phyloP scores from a whole-genome alignment of 2,113 vertebrate genomes.

The Pseudorectes ferrugineus region DNA sequence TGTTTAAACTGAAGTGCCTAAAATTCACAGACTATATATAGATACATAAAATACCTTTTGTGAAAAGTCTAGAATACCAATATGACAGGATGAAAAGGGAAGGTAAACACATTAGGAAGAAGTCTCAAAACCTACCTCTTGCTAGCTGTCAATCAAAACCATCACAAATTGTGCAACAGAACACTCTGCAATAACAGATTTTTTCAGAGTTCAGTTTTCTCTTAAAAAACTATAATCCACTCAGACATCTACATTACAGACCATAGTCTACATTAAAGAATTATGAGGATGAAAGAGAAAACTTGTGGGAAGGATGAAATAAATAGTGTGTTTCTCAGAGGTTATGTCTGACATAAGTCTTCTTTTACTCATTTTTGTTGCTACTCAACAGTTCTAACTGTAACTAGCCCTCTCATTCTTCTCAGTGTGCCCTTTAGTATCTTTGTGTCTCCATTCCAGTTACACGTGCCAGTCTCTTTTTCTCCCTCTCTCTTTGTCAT shows the following conservation, averaged over 20 bases:
- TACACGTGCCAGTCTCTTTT: not conserved
- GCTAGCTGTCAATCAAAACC: not conserved
- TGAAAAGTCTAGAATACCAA: not conserved
- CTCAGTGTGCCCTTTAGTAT: not conserved
- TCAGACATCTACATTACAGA: not conserved
- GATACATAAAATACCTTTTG: not conserved
- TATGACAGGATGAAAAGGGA: not conserved
- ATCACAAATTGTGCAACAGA: not conserved
- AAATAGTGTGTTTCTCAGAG: not conserved
- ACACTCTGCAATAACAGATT: not conserved
- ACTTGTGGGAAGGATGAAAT: not conserved
- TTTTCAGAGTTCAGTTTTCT: not conserved
- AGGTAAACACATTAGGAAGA: not conserved
- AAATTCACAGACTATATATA: not conserved
- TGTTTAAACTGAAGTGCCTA: not conserved
- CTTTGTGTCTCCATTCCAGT: not conserved
- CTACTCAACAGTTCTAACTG: not conserved
- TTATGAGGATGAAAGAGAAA: not conserved
- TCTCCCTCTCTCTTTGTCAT: not conserved
- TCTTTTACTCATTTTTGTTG: not conserved
- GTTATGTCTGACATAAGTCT: not conserved
- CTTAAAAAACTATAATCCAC: not conserved
- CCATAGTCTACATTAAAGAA: not conserved
- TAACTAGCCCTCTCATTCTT: not conserved
- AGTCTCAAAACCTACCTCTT: not conserved